These are phyloP conservation scores for Scopus umbretta DNA, from an alignment of 2,113 vertebrate genomes.

Conservation along the genomic window DNA sequence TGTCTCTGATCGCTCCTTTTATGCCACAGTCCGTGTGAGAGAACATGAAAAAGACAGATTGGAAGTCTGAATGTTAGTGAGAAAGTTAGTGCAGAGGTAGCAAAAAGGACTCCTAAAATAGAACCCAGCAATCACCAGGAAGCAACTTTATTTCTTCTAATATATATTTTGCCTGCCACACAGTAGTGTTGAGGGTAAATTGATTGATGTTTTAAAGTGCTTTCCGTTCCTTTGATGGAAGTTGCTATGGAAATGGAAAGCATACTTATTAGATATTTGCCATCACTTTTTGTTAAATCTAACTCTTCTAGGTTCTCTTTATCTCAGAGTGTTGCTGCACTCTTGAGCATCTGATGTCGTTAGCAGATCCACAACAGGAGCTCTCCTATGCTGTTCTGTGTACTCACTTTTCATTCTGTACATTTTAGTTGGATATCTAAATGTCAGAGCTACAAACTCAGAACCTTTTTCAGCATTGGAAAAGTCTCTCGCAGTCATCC, in stretches of 20 bases:
- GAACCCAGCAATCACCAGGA: constrained; percentile 2
- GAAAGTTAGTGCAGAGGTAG: not conserved
- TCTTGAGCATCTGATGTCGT: not conserved
- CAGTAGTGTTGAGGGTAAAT: constrained; percentile 16
- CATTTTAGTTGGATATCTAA: not conserved
- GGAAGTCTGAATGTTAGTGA: not conserved
- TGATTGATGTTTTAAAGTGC: constrained; percentile 49
- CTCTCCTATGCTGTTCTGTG: not conserved
- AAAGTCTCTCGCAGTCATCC: not conserved
- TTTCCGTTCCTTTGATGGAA: constrained; percentile 12
- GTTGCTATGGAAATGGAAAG: constrained; percentile 53
- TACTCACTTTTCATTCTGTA: not conserved
- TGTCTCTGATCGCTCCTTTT: not conserved
- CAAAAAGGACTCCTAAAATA: not conserved
- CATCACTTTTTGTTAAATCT: not conserved
- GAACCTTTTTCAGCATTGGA: not conserved
- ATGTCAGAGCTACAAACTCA: not conserved
- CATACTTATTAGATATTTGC: constrained; percentile 31
- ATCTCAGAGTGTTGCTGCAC: not conserved
- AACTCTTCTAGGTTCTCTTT: not conserved
- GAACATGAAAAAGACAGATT: not conserved
- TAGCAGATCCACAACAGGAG: not conserved
- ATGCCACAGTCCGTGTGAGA: not conserved
- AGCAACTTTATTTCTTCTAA: constrained; percentile 20
- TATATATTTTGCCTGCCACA: constrained; percentile 39